phyloP scores from a whole-genome alignment of 2,888 invertebrate genomes.

The Platypus cylindrus region DNA sequence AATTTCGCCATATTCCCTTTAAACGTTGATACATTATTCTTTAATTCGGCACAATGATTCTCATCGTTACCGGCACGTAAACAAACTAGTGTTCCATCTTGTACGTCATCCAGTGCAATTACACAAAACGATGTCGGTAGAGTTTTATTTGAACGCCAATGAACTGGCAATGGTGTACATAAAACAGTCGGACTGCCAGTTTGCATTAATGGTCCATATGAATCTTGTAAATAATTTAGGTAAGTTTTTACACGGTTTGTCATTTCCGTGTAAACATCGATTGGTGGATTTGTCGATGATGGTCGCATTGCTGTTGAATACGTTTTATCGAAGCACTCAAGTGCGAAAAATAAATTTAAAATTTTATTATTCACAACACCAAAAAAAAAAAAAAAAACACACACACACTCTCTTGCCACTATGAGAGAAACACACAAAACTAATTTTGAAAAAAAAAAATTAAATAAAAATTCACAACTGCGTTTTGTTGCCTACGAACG shows the following conservation, averaged over 20 bases:
- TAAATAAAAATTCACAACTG: conserved; percentile 7
- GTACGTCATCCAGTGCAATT: conserved; percentile 82
- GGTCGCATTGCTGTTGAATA: conserved; percentile 57
- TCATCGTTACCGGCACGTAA: conserved; percentile 97
- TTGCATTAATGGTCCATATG: conserved; percentile 84
- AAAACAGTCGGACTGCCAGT: conserved; percentile 93
- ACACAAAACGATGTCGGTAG: conserved; percentile 94
- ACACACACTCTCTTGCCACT: too few species aligned
- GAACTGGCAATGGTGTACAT: conserved; percentile 85
- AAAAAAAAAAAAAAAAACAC: conserved; percentile 1
- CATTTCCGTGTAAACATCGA: conserved; percentile 46
- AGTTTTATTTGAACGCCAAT: conserved; percentile 97
- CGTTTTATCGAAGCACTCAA: conserved; percentile 32
- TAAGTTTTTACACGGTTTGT: conserved; percentile 63
- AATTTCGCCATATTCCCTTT: conserved; percentile 98
- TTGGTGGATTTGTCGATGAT: conserved; percentile 22
- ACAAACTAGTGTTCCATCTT: conserved; percentile 87
- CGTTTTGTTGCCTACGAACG: conserved; percentile 7
- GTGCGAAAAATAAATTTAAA: background rate
- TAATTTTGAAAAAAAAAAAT: conserved; percentile 4
- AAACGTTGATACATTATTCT: conserved; percentile 89
- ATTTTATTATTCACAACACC: too few species aligned
- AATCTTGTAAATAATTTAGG: conserved; percentile 71
- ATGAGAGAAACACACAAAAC: conserved; percentile 3
- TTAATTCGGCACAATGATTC: conserved; percentile 88